phyloP scores from a whole-genome alignment of 1,140 invertebrate species.

The Mercenaria mercenaria region DNA sequence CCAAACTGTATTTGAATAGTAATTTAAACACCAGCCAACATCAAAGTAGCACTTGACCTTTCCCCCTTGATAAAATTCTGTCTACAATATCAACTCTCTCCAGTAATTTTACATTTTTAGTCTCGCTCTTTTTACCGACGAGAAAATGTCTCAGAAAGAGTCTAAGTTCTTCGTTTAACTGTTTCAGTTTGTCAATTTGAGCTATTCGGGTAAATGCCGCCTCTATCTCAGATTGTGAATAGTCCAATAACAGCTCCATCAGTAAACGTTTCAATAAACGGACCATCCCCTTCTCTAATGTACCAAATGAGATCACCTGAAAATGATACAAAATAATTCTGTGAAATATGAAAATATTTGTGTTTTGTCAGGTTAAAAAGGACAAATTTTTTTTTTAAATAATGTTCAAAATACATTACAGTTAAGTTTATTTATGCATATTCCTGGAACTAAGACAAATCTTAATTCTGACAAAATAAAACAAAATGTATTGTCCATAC shows the following conservation, averaged over 20 bases:
- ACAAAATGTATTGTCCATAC: no score
- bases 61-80: conserved; percentile 17
- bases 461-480: no score
- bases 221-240: conserved; percentile 88
- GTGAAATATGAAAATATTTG: not conserved
- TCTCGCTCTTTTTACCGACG: conserved; percentile 86
- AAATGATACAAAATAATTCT: conserved; percentile 63
- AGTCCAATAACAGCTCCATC: conserved; percentile 90
- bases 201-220: conserved; percentile 90
- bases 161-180: conserved; percentile 91
- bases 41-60: conserved; percentile 48
- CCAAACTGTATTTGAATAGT: no score
- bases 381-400: no score
- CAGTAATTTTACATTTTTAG: conserved; percentile 13
- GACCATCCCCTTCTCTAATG: conserved; percentile 91
- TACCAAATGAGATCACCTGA: conserved; percentile 93
- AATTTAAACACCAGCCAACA: no score
- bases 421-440: no score
- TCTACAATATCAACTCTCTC: conserved; percentile 55
- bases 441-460: no score
- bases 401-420: no score
- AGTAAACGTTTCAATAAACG: conserved; percentile 91
- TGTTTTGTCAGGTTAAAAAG: no score
- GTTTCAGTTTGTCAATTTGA: conserved; percentile 89
- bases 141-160: conserved; percentile 94